Conservation (phyloP, 2,113 vertebrate species). For the Cranoglanis bouderius region DNA sequence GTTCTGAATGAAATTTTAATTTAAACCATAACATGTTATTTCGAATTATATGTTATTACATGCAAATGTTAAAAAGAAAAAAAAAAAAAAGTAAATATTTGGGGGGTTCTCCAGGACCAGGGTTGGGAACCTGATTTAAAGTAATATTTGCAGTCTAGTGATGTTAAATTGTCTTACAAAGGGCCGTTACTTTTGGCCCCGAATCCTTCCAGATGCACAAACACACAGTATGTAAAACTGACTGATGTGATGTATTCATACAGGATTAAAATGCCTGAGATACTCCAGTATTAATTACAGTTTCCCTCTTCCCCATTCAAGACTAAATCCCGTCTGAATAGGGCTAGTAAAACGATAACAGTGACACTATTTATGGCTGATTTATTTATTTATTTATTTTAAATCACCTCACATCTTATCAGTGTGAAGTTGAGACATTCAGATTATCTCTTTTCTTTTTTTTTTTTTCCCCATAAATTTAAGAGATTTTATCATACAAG, state of each 20-base stretch:
- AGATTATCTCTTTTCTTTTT: neutral
- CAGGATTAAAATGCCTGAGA: neutral
- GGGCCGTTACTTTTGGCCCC: too few relatives aligned
- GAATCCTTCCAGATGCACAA: too few relatives aligned
- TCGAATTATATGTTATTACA: too few relatives aligned
- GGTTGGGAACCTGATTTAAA: too few relatives aligned
- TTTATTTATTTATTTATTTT: too few relatives aligned
- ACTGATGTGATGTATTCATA: neutral
- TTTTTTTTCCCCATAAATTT: neutral
- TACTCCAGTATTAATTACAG: neutral
- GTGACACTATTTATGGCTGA: neutral
- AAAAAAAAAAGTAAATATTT: neutral
- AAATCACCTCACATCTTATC: neutral
- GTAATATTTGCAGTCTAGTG: too few relatives aligned
- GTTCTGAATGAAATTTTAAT: too few relatives aligned
- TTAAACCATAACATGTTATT: too few relatives aligned
- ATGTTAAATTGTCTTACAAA: neutral
- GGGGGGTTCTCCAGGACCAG: too few relatives aligned
- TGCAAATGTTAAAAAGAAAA: too few relatives aligned
- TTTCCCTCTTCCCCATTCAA: neutral
- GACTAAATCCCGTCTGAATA: neutral
- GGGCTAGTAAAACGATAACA: neutral
- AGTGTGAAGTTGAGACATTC: neutral
- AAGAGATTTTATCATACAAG: neutral
- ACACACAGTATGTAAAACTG: neutral